phyloP scores from a whole-genome alignment of 2,888 invertebrate species.

The Melanchra persicariae region DNA sequence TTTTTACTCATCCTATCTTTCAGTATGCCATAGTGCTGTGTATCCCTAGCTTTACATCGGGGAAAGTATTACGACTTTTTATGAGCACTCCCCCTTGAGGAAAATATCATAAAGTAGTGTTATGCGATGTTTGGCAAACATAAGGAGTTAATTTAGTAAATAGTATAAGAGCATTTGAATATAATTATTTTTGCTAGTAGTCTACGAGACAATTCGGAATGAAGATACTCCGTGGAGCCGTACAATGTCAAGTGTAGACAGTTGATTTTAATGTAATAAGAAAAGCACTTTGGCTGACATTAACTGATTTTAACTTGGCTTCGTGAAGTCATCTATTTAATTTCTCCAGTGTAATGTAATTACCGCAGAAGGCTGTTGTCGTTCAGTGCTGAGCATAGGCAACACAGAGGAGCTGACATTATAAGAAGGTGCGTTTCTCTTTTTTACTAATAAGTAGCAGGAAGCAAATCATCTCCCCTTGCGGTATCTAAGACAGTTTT shows the following conservation, averaged over 20 bases:
- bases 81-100: conserved; percentile 14
- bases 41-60: neutral
- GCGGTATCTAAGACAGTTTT: too few relatives aligned
- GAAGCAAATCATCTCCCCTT: too few relatives aligned
- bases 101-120: conserved; percentile 28
- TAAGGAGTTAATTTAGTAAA: conserved; percentile 28
- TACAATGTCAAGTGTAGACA: neutral
- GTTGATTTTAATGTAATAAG: conserved; percentile 11
- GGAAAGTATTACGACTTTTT: neutral
- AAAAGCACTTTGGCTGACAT: conserved; percentile 19
- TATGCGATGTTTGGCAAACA: conserved; percentile 26
- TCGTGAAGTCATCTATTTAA: neutral
- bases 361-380: neutral
- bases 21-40: neutral
- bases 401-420: too few relatives aligned
- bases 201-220: neutral
- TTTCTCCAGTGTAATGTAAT: neutral
- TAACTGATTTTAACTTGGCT: neutral
- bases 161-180: conserved; percentile 8
- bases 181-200: too few relatives aligned
- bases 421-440: too few relatives aligned
- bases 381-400: neutral
- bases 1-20: too few relatives aligned
- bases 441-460: too few relatives aligned
- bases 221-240: neutral